phyloP scores from a whole-genome alignment of 2,113 vertebrate species.

The Chascanopsetta lugubris region DNA sequence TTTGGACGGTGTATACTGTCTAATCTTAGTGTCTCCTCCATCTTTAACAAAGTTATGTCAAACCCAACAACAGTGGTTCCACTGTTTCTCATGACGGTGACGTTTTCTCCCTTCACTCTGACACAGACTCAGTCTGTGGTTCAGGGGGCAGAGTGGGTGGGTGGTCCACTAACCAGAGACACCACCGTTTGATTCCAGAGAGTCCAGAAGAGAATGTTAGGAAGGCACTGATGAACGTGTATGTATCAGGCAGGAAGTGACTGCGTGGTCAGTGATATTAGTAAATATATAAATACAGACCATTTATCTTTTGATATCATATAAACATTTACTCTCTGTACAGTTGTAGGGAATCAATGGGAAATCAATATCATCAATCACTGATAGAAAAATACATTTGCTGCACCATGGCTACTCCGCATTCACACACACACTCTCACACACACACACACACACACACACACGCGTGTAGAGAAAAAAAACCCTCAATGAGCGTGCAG shows the following conservation, averaged over 20 bases:
- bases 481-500: slow-evolving; percentile 37
- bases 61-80: too few relatives aligned
- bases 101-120: too few relatives aligned
- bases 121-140: not conserved
- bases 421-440: slow-evolving; percentile 48
- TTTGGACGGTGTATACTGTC: too few relatives aligned
- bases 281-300: not conserved
- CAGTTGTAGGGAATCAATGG: slow-evolving; percentile 45
- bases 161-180: too few relatives aligned
- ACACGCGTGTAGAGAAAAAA: slow-evolving; percentile 29
- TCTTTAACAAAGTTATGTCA: too few relatives aligned
- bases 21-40: too few relatives aligned
- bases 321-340: slow-evolving; percentile 76
- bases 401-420: slow-evolving; percentile 58
- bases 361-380: slow-evolving; percentile 46
- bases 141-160: too few relatives aligned
- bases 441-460: slow-evolving; percentile 10
- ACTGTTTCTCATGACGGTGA: too few relatives aligned
- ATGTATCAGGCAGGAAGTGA: too few relatives aligned
- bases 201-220: too few relatives aligned
- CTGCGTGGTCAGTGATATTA: not conserved
- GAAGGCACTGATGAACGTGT: not conserved
- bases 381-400: slow-evolving; percentile 77
- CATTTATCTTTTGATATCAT: slow-evolving; percentile 29
- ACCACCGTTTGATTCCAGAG: too few relatives aligned